A percentile compares a stretch with the other conserved stretches of the same genome.
Conservation (phyloP, 2,888 invertebrate species). For the Leptopilina syphax region DNA sequence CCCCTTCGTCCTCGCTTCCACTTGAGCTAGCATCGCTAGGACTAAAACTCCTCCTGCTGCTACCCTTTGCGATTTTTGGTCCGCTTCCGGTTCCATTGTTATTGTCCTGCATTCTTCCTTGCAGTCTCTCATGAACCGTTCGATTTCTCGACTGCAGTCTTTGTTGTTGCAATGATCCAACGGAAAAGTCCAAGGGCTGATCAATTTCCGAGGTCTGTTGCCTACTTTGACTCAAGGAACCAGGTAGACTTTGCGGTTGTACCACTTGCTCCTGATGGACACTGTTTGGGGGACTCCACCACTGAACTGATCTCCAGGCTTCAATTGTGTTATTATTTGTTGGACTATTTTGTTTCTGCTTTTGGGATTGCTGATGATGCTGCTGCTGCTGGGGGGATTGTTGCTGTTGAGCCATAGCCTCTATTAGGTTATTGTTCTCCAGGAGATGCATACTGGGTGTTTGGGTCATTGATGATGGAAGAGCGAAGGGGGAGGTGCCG, state of each 20-base stretch:
- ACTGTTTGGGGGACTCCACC: constrained; percentile 70
- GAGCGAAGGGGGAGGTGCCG: constrained; percentile 62
- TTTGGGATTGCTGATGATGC: constrained; percentile 59
- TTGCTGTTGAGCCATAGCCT: constrained; percentile 67
- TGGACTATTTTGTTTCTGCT: constrained; percentile 75
- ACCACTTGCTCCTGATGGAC: constrained; percentile 69
- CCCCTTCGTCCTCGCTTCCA: constrained; percentile 74
- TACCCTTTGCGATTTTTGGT: constrained; percentile 64
- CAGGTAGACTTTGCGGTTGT: constrained; percentile 82
- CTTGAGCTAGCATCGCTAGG: constrained; percentile 73
- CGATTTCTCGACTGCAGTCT: constrained; percentile 66
- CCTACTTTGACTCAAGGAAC: constrained; percentile 74
- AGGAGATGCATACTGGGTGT: constrained; percentile 75
- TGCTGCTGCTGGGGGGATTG: constrained; percentile 56
- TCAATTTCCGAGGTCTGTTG: constrained; percentile 78
- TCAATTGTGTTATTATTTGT: constrained; percentile 79
- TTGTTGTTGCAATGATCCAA: constrained; percentile 79
- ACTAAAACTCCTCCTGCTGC: constrained; percentile 72
- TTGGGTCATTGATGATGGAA: constrained; percentile 73
- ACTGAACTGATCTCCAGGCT: constrained; percentile 75
- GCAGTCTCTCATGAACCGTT: constrained; percentile 68
- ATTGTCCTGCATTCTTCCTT: constrained; percentile 67
- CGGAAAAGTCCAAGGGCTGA: constrained; percentile 87
- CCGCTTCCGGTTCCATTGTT: constrained; percentile 67
- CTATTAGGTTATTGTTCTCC: constrained; percentile 73